These are phyloP conservation scores for Mugil cephalus DNA, from an alignment of 2,113 vertebrate species.

Conservation along the genomic window DNA sequence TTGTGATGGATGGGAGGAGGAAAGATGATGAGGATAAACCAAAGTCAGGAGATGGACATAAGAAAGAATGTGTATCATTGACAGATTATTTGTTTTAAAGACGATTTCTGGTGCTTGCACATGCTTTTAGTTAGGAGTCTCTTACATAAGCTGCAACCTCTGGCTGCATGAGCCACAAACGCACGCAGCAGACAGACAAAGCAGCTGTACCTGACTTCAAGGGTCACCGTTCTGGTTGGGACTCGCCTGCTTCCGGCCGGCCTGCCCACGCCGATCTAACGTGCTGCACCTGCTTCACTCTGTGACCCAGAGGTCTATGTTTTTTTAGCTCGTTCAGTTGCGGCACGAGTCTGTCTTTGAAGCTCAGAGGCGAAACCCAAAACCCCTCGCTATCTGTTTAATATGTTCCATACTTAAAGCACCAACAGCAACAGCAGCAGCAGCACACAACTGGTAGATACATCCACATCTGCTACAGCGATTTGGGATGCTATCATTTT, in stretches of 20 bases:
- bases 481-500: slow-evolving; percentile 75
- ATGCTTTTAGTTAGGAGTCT: slow-evolving; percentile 23
- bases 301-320: slow-evolving; percentile 59
- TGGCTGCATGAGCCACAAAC: slow-evolving; percentile 51
- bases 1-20: slow-evolving; percentile 48
- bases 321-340: slow-evolving; percentile 44
- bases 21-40: slow-evolving; percentile 14
- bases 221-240: slow-evolving; percentile 50
- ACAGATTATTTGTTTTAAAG: slow-evolving; percentile 32
- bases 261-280: slow-evolving; percentile 26
- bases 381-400: slow-evolving; percentile 73
- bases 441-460: slow-evolving; percentile 61
- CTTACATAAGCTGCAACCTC: slow-evolving; percentile 53
- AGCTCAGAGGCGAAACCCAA: slow-evolving; percentile 57
- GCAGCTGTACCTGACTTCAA: slow-evolving; percentile 18
- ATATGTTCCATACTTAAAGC: slow-evolving; percentile 68
- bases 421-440: slow-evolving; percentile 55
- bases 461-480: slow-evolving; percentile 73
- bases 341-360: slow-evolving; percentile 66
- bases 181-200: slow-evolving; percentile 9
- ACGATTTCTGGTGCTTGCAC: slow-evolving; percentile 49
- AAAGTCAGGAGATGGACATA: slow-evolving; percentile 36
- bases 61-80: background rate
- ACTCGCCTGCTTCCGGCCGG: slow-evolving; percentile 53
- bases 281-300: slow-evolving; percentile 72